phyloP scores from a whole-genome alignment of 2,888 invertebrate genomes.

The Caenorhabditis japonica region DNA sequence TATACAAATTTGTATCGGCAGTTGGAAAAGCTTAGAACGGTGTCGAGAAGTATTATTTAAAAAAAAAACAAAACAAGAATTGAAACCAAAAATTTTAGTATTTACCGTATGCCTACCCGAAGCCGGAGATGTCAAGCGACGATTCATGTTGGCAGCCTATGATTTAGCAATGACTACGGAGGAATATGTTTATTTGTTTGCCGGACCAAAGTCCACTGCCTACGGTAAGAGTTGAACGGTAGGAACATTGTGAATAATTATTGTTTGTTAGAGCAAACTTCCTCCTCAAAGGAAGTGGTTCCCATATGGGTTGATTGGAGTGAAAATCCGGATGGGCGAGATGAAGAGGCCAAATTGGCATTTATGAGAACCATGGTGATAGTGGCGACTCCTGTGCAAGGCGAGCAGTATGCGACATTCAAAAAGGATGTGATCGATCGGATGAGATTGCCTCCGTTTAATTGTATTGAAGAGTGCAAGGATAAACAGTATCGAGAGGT shows the following conservation, averaged over 20 bases:
- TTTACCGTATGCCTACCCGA: slow-evolving; percentile 59
- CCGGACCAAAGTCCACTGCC: slow-evolving; percentile 53
- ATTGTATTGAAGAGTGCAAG: slow-evolving; percentile 55
- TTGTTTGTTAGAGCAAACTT: slow-evolving; percentile 32
- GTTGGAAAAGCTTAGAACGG: slow-evolving; percentile 38
- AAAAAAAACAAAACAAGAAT: background rate
- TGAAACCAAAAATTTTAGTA: slow-evolving; percentile 55
- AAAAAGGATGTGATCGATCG: slow-evolving; percentile 62
- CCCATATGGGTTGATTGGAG: slow-evolving; percentile 57
- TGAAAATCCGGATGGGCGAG: slow-evolving; percentile 58
- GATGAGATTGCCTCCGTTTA: slow-evolving; percentile 62
- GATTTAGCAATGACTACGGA: slow-evolving; percentile 53
- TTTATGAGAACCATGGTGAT: slow-evolving; percentile 61
- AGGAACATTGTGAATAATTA: too few relatives aligned
- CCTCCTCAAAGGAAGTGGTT: slow-evolving; percentile 47
- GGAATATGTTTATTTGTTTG: slow-evolving; percentile 68
- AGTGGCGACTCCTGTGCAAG: slow-evolving; percentile 47
- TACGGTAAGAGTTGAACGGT: too few relatives aligned
- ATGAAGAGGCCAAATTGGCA: slow-evolving; percentile 62
- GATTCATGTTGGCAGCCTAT: slow-evolving; percentile 49
- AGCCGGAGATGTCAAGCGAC: slow-evolving; percentile 35
- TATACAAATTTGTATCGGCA: slow-evolving; percentile 36
- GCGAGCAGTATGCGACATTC: slow-evolving; percentile 58
- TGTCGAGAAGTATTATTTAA: slow-evolving; percentile 35
- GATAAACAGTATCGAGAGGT: slow-evolving; percentile 45